These are phyloP conservation scores for Slavum lentiscoides DNA, from an alignment of 2,888 invertebrate species.

Conservation along the genomic window DNA sequence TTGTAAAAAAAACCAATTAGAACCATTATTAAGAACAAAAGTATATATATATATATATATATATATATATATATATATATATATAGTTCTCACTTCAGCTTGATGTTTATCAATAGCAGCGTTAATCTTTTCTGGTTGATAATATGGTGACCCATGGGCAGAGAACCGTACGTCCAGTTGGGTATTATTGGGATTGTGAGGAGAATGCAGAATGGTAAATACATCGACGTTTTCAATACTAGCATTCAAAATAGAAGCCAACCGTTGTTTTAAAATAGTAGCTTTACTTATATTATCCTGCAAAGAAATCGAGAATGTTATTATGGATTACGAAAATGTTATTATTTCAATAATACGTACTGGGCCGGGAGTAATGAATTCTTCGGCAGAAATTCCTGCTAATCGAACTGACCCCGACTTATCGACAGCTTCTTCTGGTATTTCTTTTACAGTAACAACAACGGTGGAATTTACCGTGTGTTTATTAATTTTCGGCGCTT, in stretches of 20 bases:
- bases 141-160: constrained; percentile 93
- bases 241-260: constrained; percentile 76
- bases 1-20: background rate
- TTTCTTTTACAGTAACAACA: constrained; percentile 80
- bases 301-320: constrained; percentile 41
- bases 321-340: background rate
- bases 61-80: background rate
- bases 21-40: background rate
- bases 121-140: constrained; percentile 83
- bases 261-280: constrained; percentile 68
- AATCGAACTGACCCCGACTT: constrained; percentile 91
- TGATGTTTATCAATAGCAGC: constrained; percentile 77
- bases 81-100: constrained; percentile 63
- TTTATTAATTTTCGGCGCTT: constrained; percentile 65
- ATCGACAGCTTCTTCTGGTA: constrained; percentile 88
- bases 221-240: constrained; percentile 85
- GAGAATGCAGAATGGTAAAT: constrained; percentile 82
- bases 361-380: constrained; percentile 71
- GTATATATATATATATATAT: background rate
- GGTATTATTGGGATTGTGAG: constrained; percentile 62
- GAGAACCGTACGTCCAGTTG: constrained; percentile 86
- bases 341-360: constrained; percentile 55
- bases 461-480: constrained; percentile 83
- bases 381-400: constrained; percentile 78
- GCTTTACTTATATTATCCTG: constrained; percentile 71